Evolutionary conservation across 2,888 invertebrate genomes (phyloP).

Genomic region (Nemurella pictetii): DNA sequence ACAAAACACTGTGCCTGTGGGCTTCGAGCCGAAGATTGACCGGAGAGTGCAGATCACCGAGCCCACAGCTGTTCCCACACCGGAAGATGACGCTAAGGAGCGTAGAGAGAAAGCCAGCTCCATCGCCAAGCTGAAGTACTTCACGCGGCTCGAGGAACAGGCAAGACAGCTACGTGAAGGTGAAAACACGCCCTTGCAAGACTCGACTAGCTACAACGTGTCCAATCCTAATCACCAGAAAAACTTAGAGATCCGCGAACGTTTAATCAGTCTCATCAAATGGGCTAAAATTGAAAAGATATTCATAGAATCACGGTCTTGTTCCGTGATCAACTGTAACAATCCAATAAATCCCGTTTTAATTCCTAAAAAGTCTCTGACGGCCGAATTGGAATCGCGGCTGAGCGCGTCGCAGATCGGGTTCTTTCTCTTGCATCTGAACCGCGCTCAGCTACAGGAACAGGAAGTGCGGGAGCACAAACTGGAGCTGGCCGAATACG

Average conservation of each 20-base stretch:
- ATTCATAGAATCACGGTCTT: neutral
- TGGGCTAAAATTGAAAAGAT: neutral
- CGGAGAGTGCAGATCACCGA: neutral
- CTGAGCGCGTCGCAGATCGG: conserved; percentile 47
- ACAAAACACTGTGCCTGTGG: neutral
- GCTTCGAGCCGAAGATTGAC: neutral
- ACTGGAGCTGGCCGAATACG: conserved; percentile 46
- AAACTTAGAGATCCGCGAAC: neutral
- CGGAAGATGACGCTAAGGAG: neutral
- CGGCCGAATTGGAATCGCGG: conserved; percentile 42
- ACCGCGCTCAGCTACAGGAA: conserved; percentile 46
- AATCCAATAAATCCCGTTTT: conserved; percentile 50
- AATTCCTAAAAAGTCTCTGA: conserved; percentile 43
- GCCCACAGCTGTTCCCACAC: neutral
- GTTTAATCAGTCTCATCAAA: neutral
- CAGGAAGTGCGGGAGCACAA: conserved; percentile 46
- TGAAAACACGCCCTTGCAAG: neutral
- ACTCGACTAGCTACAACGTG: neutral
- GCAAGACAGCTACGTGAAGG: neutral
- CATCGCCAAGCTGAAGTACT: neutral
- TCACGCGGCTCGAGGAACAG: neutral
- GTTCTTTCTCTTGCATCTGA: conserved; percentile 47
- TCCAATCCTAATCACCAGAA: neutral
- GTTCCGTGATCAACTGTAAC: conserved; percentile 36
- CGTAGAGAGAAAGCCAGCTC: neutral